These are phyloP conservation scores for Reticulitermes lucifugus DNA, from an alignment of 2,888 invertebrate species.

Conservation along the genomic window DNA sequence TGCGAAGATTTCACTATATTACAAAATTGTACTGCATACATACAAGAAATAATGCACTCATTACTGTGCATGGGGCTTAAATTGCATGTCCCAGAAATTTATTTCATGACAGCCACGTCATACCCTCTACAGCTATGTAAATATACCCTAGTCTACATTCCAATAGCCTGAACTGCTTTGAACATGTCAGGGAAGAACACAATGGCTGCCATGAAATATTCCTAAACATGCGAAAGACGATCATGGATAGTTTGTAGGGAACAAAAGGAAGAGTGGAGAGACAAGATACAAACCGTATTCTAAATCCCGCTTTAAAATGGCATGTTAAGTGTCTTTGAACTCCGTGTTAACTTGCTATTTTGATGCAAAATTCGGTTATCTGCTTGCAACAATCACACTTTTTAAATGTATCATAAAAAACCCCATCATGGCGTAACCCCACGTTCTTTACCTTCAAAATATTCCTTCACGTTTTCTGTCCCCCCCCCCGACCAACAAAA, in stretches of 20 bases:
- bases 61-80: neutral
- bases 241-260: neutral
- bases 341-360: neutral
- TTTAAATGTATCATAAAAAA: constrained; percentile 32
- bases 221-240: neutral
- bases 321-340: constrained; percentile 9
- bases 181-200: neutral
- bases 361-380: constrained; percentile 14
- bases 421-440: neutral
- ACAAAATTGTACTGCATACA: too few species aligned
- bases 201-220: neutral
- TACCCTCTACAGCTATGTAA: constrained; percentile 1
- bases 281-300: neutral
- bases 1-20: too few species aligned
- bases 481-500: neutral
- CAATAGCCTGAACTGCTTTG: neutral
- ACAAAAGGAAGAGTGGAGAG: neutral
- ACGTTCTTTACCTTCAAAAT: neutral
- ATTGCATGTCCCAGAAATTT: neutral
- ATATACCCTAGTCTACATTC: neutral
- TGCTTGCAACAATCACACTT: constrained; percentile 6
- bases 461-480: neutral
- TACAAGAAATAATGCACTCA: neutral
- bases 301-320: neutral
- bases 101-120: neutral